phyloP scores from a whole-genome alignment of 2,888 invertebrate species.

The Cheiracanthium punctorium region DNA sequence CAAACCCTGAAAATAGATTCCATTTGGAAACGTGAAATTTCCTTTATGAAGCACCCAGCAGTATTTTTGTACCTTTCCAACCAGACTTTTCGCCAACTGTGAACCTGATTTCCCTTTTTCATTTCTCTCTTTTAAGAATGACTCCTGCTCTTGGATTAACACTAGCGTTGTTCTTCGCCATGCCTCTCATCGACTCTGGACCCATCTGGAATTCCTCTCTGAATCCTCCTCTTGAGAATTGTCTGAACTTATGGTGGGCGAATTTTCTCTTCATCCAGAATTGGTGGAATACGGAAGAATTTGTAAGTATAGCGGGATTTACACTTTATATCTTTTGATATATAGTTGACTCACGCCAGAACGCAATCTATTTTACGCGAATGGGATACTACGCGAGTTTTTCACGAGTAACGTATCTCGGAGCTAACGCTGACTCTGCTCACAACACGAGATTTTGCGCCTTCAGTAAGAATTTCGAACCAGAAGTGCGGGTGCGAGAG shows the following conservation, averaged over 20 bases:
- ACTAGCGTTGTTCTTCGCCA: conserved; percentile 44
- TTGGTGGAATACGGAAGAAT: conserved; percentile 48
- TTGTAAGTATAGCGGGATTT: conserved; percentile 38
- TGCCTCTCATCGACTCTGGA: conserved; percentile 68
- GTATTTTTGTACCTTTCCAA: too few species aligned
- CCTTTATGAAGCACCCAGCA: too few species aligned
- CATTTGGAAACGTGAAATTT: too few species aligned
- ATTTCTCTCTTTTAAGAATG: conserved; percentile 36
- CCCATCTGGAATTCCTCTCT: conserved; percentile 69
- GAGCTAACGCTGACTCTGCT: too few species aligned
- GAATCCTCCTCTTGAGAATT: conserved; percentile 37
- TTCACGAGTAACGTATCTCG: too few species aligned
- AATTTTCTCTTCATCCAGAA: conserved; percentile 70
- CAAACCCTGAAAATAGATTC: too few species aligned
- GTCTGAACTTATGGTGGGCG: conserved; percentile 67
- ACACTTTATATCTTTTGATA: too few species aligned
- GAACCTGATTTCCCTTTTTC: too few species aligned
- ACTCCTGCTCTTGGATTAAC: conserved; percentile 65
- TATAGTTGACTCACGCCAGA: too few species aligned
- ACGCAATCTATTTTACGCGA: too few species aligned
- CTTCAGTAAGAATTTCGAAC: neutral
- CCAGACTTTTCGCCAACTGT: too few species aligned
- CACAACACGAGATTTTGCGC: neutral
- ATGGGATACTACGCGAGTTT: too few species aligned
- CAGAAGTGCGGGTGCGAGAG: neutral